phyloP scores from a whole-genome alignment of 2,113 vertebrate genomes.

The Tragelaphus scriptus region DNA sequence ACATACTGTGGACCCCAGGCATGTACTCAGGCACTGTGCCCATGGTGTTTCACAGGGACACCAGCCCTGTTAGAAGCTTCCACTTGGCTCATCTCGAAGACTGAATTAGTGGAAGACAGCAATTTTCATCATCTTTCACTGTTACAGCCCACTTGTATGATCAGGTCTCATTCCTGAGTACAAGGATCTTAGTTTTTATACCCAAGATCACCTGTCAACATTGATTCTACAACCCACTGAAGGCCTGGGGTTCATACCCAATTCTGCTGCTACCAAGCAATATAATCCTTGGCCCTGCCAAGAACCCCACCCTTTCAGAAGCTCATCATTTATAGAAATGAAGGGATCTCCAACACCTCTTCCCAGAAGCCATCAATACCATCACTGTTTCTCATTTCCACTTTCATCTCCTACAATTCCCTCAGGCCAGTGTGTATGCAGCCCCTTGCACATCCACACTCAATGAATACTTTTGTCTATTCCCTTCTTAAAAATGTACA shows the following conservation, averaged over 20 bases:
- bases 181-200: background rate
- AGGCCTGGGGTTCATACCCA: background rate
- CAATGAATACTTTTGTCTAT: rapidly evolving
- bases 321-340: background rate
- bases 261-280: background rate
- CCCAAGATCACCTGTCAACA: background rate
- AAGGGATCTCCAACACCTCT: background rate
- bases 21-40: background rate
- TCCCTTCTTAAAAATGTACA: background rate
- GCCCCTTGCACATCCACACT: rapidly evolving
- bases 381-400: rapidly evolving
- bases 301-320: background rate
- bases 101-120: rapidly evolving
- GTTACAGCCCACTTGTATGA: background rate
- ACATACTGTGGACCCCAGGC: rapidly evolving
- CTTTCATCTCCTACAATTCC: background rate
- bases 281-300: no score
- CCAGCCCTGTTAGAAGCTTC: no score
- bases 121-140: rapidly evolving
- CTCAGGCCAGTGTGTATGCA: rapidly evolving
- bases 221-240: background rate
- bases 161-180: background rate
- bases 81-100: rapidly evolving
- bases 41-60: rapidly evolving
- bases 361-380: rapidly evolving